These are phyloP conservation scores for Synanthedon vespiformis DNA, from an alignment of 2,888 invertebrate species.

Conservation along the genomic window DNA sequence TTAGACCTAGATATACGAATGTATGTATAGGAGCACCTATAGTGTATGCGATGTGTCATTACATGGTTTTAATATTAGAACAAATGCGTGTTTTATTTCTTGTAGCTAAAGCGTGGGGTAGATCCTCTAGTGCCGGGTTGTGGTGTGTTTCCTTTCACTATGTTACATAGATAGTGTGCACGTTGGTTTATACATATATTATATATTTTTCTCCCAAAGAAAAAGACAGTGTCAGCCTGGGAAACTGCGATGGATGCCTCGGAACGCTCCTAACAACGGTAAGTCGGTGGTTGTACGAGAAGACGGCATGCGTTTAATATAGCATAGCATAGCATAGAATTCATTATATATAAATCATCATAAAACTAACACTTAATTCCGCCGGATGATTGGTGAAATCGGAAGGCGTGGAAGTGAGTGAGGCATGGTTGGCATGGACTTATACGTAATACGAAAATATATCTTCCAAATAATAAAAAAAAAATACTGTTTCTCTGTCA, in stretches of 20 bases:
- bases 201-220: neutral
- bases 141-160: conserved; percentile 17
- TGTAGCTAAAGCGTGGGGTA: conserved; percentile 35
- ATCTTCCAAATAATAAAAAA: conserved; percentile 34
- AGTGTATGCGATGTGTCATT: conserved; percentile 60
- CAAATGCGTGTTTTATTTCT: conserved; percentile 66
- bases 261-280: conserved; percentile 15
- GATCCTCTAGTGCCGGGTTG: conserved; percentile 37
- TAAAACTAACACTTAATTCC: conserved; percentile 27
- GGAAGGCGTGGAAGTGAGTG: conserved; percentile 6
- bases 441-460: conserved; percentile 39
- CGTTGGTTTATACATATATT: conserved; percentile 13
- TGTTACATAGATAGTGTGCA: conserved; percentile 27
- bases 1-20: conserved; percentile 43
- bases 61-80: conserved; percentile 63
- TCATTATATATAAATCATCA: conserved; percentile 1
- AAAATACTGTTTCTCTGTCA: conserved; percentile 48
- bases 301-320: conserved; percentile 29
- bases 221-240: neutral
- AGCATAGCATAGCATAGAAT: conserved; percentile 10
- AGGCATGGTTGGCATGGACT: conserved; percentile 57
- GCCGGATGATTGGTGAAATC: conserved; percentile 2
- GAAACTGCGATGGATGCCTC: conserved; percentile 19
- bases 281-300: conserved; percentile 21
- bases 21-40: conserved; percentile 60